Base-by-base conservation (phyloP, 1,140 invertebrate species). In the Apis florea region DNA sequence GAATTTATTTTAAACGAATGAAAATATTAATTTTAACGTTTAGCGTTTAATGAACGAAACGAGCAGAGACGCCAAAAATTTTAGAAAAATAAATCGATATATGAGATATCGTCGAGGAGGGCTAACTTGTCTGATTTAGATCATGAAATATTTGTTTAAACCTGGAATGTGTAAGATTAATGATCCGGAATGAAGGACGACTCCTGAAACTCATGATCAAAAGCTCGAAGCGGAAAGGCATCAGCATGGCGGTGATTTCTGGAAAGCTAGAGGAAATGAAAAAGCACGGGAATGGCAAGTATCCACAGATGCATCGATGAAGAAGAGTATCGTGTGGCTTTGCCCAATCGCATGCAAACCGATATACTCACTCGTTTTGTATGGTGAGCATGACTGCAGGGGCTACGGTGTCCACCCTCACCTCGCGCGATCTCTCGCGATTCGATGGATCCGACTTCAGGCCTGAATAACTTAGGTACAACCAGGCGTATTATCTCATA, bases 401-500 rank as follows among this genome's bases (percentile, higher is more conserved):
- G 83, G 61, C 63, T 70, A 70, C 58, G 75, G 75, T 82, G 78
- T 84, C 82, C 79, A 81, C 78, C 84, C 84, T 89, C 85, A 83
- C 81, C 86, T 82, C 79, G 67, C 82, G 66, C 83, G 78, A 59
- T 87, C 82, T 88, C 78, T 82, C 80, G 77, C 81, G 79, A 81
- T 88, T 88, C 71, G 83, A 88, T 89, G 74, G 70, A 71, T 78
- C 66, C 78, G 79, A 68, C 47, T 89, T 88, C 81, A 85, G 78
- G 69, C 80, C 86, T 89, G 85, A 90, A 89, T 90, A 82, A 79
- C 81, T 73, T 79, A 69, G 73, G 85, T 63, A 85, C 77, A 76
- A 82, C 83, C 85, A 78, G 82, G 79, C 87, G 86, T 90, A 90
- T 90, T 90, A 90, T 89, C 89, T 90, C 88, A 90, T 90, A 89